These are phyloP conservation scores for Hydroisotoma schaefferi DNA, from an alignment of 2,888 invertebrate genomes.

Conservation along the genomic window DNA sequence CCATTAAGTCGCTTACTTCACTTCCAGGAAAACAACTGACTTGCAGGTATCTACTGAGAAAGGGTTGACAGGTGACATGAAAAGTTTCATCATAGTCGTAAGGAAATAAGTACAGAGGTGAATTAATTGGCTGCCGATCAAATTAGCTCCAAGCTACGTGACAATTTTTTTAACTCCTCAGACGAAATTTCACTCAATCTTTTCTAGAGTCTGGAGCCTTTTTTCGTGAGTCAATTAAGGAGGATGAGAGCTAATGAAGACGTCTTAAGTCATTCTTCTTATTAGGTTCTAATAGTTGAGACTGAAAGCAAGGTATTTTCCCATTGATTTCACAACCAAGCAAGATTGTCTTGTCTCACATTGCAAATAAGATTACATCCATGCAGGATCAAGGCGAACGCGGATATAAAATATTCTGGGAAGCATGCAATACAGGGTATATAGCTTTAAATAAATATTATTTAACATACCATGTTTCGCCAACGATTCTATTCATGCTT, in stretches of 20 bases:
- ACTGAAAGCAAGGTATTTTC: no score
- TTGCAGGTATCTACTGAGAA: no score
- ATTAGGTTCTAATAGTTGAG: no score
- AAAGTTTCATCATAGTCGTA: conserved; percentile 7
- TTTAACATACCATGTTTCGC: no score
- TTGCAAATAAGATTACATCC: conserved; percentile 10
- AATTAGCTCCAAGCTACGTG: conserved; percentile 25
- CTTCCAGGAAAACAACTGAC: no score
- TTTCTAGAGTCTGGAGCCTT: background rate
- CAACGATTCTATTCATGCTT: no score
- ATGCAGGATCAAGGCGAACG: no score
- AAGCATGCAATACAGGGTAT: no score
- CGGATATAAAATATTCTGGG: no score
- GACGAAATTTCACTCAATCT: background rate
- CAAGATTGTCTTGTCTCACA: conserved; percentile 17
- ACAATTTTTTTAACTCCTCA: conserved; percentile 8
- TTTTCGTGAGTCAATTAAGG: conserved; percentile 14
- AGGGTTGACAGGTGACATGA: conserved; percentile 15
- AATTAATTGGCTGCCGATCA: conserved; percentile 35
- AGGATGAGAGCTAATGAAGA: conserved; percentile 14
- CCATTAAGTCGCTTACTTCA: no score
- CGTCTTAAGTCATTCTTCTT: conserved; percentile 5
- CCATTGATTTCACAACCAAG: no score
- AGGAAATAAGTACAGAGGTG: conserved; percentile 6
- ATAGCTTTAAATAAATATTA: no score